Evolutionary conservation across 2,113 vertebrate genomes (phyloP).

Genomic region (Diglossa brunneiventris): DNA sequence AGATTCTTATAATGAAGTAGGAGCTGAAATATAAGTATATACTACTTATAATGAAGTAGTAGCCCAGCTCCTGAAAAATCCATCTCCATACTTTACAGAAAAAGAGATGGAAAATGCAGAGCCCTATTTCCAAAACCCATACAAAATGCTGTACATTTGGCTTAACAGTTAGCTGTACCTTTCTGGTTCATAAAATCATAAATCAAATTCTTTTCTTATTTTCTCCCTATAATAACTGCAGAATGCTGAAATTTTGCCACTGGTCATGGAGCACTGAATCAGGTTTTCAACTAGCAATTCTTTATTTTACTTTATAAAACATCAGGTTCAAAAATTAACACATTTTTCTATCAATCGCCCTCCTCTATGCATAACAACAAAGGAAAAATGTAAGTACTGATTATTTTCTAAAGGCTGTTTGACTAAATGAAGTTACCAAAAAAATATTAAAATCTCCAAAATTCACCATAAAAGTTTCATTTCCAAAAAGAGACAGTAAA

Average conservation of each 20-base stretch:
- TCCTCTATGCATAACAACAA: background rate
- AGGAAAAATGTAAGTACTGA: background rate
- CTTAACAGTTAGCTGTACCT: background rate
- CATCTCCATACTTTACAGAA: background rate
- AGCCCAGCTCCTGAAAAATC: background rate
- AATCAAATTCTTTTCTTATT: slow-evolving; percentile 12
- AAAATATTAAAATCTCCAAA: slow-evolving; percentile 19
- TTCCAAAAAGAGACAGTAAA: slow-evolving; percentile 61
- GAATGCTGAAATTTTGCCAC: background rate
- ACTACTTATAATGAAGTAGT: background rate
- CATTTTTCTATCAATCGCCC: background rate
- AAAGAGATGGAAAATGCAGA: background rate
- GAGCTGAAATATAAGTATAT: too few relatives aligned
- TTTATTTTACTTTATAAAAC: background rate
- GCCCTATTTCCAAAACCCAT: background rate
- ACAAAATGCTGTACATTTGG: background rate
- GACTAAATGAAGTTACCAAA: slow-evolving; percentile 19
- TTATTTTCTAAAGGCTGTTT: slow-evolving; percentile 46
- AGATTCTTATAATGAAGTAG: background rate
- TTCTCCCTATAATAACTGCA: background rate
- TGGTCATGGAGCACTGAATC: background rate
- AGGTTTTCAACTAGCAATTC: background rate
- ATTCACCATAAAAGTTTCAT: slow-evolving; percentile 37
- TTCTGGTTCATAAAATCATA: slow-evolving; percentile 10
- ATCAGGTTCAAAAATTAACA: background rate